Evolutionary conservation across 2,797 vertebrate genomes (phyloP).

Genomic region (Molothrus aeneus): DNA sequence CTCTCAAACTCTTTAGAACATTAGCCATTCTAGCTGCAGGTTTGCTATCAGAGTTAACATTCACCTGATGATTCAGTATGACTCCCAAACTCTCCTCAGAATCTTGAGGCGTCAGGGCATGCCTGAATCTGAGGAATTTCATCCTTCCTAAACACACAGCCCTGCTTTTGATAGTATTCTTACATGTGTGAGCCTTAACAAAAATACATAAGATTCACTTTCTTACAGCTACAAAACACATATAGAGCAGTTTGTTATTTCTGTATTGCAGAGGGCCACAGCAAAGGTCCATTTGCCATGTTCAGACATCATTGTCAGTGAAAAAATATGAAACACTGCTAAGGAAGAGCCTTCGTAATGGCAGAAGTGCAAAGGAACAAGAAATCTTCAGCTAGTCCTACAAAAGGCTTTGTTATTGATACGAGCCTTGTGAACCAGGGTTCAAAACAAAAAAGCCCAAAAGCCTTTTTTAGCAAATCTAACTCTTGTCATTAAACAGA

Average conservation of each 20-base stretch:
- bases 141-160: not conserved
- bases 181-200: not conserved
- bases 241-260: not conserved
- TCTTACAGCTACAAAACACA: not conserved
- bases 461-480: not conserved
- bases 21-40: not conserved
- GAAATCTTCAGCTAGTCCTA: not conserved
- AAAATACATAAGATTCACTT: not conserved
- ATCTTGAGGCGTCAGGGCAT: not conserved
- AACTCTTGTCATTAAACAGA: slow-evolving; percentile 20
- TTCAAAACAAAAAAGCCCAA: slow-evolving; percentile 12
- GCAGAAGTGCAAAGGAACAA: not conserved
- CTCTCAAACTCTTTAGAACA: not conserved
- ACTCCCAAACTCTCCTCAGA: not conserved
- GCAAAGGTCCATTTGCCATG: not conserved
- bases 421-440: slow-evolving; percentile 1
- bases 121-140: not conserved
- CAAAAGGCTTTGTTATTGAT: not conserved
- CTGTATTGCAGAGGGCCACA: not conserved
- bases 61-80: not conserved
- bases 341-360: not conserved
- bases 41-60: not conserved
- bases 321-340: not conserved
- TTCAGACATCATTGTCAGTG: not conserved
- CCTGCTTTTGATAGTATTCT: not conserved